These are phyloP conservation scores for Scopus umbretta DNA, from an alignment of 2,113 vertebrate genomes.

Conservation along the genomic window DNA sequence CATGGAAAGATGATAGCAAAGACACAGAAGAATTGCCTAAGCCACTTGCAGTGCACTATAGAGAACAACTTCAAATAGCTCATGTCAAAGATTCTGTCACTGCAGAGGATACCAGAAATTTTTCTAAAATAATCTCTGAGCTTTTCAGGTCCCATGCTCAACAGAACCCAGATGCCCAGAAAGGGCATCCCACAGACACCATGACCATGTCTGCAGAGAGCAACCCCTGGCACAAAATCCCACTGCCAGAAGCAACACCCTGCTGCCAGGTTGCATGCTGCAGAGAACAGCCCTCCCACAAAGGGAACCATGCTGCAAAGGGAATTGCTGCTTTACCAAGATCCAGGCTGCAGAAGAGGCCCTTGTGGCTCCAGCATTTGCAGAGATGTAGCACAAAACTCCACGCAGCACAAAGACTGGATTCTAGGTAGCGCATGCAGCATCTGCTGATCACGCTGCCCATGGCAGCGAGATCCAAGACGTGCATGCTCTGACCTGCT, in stretches of 20 bases:
- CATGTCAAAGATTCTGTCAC: background rate
- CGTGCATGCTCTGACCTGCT: background rate
- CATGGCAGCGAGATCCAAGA: background rate
- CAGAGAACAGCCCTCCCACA: background rate
- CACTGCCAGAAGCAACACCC: background rate
- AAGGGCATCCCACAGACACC: background rate
- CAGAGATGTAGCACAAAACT: background rate
- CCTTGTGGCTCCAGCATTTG: background rate
- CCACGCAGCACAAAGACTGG: background rate
- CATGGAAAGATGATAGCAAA: background rate
- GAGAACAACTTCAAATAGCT: background rate
- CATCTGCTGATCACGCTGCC: background rate
- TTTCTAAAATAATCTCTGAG: background rate
- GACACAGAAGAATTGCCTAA: background rate
- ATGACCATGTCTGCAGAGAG: background rate
- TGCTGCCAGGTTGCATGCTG: background rate
- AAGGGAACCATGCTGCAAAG: background rate
- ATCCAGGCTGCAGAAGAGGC: background rate
- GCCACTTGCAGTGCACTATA: background rate
- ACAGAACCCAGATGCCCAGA: background rate
- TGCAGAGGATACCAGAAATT: background rate
- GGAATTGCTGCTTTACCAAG: background rate
- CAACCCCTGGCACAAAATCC: background rate
- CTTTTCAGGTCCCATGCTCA: background rate
- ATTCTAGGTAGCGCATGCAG: background rate